phyloP scores from a whole-genome alignment of 2,797 vertebrate species.

The Enoplosus armatus region DNA sequence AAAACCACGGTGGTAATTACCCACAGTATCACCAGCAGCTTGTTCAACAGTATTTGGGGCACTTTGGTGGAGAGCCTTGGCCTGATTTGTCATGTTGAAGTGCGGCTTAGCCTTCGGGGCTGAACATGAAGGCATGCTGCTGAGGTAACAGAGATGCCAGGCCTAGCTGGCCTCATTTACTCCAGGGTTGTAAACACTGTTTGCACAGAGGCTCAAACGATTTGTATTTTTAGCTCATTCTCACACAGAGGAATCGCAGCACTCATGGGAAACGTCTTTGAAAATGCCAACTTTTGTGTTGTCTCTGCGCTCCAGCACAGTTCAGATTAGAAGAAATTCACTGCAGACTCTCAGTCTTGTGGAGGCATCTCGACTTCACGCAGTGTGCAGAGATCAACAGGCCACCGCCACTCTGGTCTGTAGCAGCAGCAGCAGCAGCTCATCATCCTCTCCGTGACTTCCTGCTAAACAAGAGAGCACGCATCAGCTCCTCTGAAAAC shows the following conservation, averaged over 20 bases:
- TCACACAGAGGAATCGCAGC: not conserved
- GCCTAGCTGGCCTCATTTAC: slow-evolving; percentile 49
- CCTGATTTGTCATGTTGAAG: slow-evolving; percentile 52
- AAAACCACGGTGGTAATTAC: slow-evolving; percentile 3
- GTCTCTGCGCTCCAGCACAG: not conserved
- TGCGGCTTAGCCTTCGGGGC: slow-evolving; percentile 32
- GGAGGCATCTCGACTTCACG: not conserved
- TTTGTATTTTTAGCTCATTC: slow-evolving; percentile 31
- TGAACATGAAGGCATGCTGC: slow-evolving; percentile 38
- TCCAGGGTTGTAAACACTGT: slow-evolving; percentile 27
- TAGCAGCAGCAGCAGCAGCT: slow-evolving; percentile 4
- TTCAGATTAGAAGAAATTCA: slow-evolving; percentile 9
- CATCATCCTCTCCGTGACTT: slow-evolving; percentile 24
- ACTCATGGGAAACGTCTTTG: not conserved
- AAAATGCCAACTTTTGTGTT: slow-evolving; percentile 17
- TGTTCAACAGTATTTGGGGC: slow-evolving; percentile 30
- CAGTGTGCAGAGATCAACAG: not conserved
- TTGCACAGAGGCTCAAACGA: slow-evolving; percentile 7
- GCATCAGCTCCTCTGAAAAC: slow-evolving; percentile 39
- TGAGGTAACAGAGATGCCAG: slow-evolving; percentile 43
- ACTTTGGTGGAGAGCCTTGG: slow-evolving; percentile 35
- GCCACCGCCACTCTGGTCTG: not conserved
- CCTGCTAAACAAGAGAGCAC: not conserved
- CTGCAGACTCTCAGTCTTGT: not conserved
- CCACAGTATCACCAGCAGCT: slow-evolving; percentile 31